Conservation (phyloP, 37 sponge, comb jelly and placozoan genomes). For the Geodia barretti region DNA sequence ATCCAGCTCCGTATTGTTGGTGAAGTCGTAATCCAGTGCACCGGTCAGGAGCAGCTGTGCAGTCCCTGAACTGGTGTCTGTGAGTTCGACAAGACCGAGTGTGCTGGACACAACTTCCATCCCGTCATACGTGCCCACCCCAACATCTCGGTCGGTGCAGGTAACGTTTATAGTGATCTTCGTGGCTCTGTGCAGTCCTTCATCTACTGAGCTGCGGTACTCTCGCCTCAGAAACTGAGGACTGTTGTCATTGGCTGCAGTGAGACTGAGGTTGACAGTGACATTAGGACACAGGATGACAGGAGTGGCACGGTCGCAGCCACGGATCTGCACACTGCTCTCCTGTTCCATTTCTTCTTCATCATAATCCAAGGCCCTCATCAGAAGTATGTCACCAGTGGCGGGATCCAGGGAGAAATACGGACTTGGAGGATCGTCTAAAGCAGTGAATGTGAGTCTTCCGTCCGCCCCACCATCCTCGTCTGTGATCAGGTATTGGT, state of each 20-base stretch:
- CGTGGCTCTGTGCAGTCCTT: not conserved
- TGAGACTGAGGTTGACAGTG: not conserved
- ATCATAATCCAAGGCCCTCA: not conserved
- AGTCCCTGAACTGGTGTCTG: not conserved
- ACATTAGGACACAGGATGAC: not conserved
- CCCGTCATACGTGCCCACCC: not conserved
- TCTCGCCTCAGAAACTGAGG: not conserved
- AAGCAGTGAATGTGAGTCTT: constrained; percentile 7
- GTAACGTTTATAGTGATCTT: not conserved
- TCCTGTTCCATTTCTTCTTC: not conserved
- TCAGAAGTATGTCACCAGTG: not conserved
- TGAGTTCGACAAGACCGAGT: not conserved
- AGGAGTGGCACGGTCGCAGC: not conserved
- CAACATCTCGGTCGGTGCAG: not conserved
- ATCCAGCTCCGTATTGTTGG: not conserved
- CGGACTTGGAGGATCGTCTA: not conserved
- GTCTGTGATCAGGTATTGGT: constrained; percentile 5
- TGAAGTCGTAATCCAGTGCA: not conserved
- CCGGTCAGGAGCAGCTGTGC: not conserved
- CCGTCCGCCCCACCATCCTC: constrained; percentile 22
- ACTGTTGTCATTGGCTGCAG: not conserved
- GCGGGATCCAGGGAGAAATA: not conserved
- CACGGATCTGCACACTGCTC: not conserved
- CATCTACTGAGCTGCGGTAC: not conserved
- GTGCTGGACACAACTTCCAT: not conserved